Evolutionary conservation across 2,797 vertebrate species (phyloP), one percentile per base, ranked within the genome.

Genomic region (Discoglossus pictus): DNA sequence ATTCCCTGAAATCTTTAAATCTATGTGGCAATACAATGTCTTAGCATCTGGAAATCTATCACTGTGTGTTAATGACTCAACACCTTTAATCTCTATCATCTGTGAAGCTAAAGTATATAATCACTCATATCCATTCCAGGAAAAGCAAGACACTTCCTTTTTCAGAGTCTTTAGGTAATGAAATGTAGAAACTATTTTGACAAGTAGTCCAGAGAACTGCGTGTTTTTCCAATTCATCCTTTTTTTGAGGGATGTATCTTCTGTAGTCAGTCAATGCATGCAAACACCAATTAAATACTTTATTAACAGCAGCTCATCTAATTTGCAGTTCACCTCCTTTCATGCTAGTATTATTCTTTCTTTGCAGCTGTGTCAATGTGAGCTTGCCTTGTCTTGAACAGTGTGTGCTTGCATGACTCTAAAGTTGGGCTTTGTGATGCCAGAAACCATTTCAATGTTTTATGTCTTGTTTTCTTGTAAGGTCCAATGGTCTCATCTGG

Each of bases 401-500:
- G 48, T 31, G 27, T 60, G 38, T 59, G 18, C 17, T 64, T 59
- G 18, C 20, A 36, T 56, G 68, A 58, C 51, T 50, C 51, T 48
- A 60, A 68, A 60, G 48, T 43, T 40, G 25, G 55, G n/a, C n/a
- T n/a, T n/a, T n/a, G n/a, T 21, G 15, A 36, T 68, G 47, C 56
- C 65, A 53, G 88, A 81, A 72, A 18, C 84, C 87, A 87, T 87
- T 62, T 90, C 85, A 91, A 91, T 87, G 86, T 89, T 84, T 84
- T 90, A 79, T 91, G 88, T 89, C 87, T 86, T 91, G 87, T 89
- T 89, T 85, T 89, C 83, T 88, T 68, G 87, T 86, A 97, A 96
- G 94, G 93, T 95, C 79, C 92, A 93, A 85, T 92, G 91, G 83
- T 93, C 92, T 80, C 93, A 95, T 81, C 88, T 92, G 89, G 91